Percentiles rank a stretch among this genome's conserved stretches.
Conservation (phyloP, 2,797 vertebrate genomes). For the Pangasius sanitwongsei region DNA sequence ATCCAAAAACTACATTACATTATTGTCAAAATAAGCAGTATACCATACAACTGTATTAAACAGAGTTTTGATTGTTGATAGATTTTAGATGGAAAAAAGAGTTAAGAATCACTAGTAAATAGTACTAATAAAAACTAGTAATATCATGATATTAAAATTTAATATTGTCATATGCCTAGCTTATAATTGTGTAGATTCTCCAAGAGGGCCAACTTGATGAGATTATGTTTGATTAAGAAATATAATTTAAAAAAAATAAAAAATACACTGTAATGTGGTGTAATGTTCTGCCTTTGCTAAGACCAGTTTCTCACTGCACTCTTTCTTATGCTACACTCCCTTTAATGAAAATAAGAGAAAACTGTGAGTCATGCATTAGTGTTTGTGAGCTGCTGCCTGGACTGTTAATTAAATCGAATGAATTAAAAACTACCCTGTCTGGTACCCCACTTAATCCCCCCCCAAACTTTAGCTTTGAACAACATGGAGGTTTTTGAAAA, state of each 20-base stretch:
- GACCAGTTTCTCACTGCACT: constrained; percentile 64
- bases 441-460: constrained; percentile 58
- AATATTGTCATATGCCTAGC: background rate
- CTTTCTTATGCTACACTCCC: constrained; percentile 75
- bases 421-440: constrained; percentile 66
- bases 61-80: background rate
- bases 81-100: background rate
- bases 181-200: background rate
- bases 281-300: background rate
- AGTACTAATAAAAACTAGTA: background rate
- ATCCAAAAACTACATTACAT: background rate
- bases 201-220: background rate
- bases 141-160: background rate
- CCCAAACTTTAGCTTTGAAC: constrained; percentile 69
- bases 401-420: constrained; percentile 77
- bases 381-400: constrained; percentile 67
- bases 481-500: constrained; percentile 66
- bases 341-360: constrained; percentile 77
- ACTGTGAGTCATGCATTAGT: constrained; percentile 78
- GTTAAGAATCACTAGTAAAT: background rate
- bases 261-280: background rate
- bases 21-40: background rate
- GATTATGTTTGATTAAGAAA: background rate
- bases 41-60: background rate
- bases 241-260: background rate